Evolutionary conservation across 2,797 vertebrate species (phyloP).

Genomic region (Syngnathus acus): DNA sequence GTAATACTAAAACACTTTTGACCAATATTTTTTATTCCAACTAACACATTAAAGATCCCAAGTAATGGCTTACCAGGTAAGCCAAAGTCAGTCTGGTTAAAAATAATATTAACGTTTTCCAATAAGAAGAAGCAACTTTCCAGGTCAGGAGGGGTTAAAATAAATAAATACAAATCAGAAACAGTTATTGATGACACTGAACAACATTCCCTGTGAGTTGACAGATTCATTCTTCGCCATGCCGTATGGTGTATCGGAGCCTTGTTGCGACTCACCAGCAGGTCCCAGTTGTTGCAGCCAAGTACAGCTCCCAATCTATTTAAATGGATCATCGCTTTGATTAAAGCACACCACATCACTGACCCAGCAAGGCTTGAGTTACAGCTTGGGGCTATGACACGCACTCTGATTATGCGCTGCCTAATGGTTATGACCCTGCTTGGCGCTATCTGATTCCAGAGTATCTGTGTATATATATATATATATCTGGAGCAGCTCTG

Average conservation of each 20-base stretch:
- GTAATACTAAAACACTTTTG: not conserved
- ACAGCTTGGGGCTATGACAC: constrained; percentile 44
- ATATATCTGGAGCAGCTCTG: constrained; percentile 64
- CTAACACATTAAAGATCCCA: not conserved
- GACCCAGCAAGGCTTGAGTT: constrained; percentile 45
- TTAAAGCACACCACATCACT: constrained; percentile 39
- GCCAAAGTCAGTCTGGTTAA: too few relatives aligned
- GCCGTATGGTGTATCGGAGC: constrained; percentile 37
- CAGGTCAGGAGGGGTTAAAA: too few relatives aligned
- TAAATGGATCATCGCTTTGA: constrained; percentile 44
- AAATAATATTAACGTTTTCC: too few relatives aligned
- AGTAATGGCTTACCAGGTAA: too few relatives aligned
- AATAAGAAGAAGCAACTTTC: too few relatives aligned
- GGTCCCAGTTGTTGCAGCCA: not conserved
- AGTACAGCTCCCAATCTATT: constrained; percentile 25
- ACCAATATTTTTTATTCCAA: not conserved
- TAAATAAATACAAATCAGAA: too few relatives aligned
- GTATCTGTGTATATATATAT: constrained; percentile 64
- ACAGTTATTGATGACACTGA: not conserved
- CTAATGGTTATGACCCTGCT: constrained; percentile 64
- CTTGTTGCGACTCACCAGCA: constrained; percentile 24
- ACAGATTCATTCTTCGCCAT: constrained; percentile 43
- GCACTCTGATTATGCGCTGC: constrained; percentile 30
- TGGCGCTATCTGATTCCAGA: constrained; percentile 59
- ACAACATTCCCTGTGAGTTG: constrained; percentile 26